phyloP scores from a whole-genome alignment of 2,888 invertebrate genomes.

The Chirona hameri region DNA sequence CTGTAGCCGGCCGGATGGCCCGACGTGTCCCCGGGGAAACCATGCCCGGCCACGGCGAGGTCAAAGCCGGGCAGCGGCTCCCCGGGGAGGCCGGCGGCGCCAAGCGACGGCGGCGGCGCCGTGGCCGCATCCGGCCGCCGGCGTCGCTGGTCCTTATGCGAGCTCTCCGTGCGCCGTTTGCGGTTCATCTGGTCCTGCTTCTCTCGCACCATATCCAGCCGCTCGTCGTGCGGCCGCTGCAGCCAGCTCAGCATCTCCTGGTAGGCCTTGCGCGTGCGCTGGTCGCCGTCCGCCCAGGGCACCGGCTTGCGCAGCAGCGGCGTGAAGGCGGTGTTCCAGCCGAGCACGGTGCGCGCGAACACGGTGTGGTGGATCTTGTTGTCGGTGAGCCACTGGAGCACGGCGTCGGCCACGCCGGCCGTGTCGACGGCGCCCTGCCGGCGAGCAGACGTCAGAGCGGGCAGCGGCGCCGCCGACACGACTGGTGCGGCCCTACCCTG shows the following conservation, averaged over 20 bases:
- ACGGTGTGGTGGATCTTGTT: constrained; percentile 30
- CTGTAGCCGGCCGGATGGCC: background rate
- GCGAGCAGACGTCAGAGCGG: background rate
- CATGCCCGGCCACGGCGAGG: background rate
- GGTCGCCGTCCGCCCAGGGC: background rate
- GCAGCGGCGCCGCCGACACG: background rate
- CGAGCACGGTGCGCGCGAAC: constrained; percentile 30
- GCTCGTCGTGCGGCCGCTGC: constrained; percentile 13
- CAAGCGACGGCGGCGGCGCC: background rate
- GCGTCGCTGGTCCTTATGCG: background rate
- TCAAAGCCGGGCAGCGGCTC: background rate
- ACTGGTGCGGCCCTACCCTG: background rate
- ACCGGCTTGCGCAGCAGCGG: constrained; percentile 24
- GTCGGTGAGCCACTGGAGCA: constrained; percentile 28
- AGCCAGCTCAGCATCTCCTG: background rate
- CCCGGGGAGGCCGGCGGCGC: background rate
- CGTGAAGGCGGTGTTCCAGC: constrained; percentile 25
- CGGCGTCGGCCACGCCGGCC: background rate
- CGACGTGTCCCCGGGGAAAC: too few relatives aligned
- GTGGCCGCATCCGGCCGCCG: background rate
- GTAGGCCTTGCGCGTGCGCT: constrained; percentile 23
- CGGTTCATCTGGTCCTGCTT: constrained; percentile 22
- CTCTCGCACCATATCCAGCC: background rate
- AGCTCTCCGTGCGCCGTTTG: constrained; percentile 12
- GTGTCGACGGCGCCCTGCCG: constrained; percentile 32